Evolutionary conservation across 1,140 invertebrate species (phyloP).

Genomic region (Zeugodacus cucurbitae): DNA sequence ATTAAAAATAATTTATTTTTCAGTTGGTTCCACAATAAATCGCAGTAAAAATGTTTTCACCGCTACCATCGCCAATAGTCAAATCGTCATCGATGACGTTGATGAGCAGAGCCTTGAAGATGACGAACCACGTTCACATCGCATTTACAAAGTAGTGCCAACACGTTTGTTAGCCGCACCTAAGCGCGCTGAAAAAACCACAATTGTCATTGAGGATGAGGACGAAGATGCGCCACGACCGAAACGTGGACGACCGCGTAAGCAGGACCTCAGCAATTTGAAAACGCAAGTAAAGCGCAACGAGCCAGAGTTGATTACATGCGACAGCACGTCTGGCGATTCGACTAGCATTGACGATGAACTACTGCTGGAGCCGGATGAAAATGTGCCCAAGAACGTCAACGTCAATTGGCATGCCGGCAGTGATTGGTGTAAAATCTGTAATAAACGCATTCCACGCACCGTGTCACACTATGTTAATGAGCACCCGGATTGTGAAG

Average conservation of each 20-base stretch:
- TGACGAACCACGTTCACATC: constrained; percentile 41
- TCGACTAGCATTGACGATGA: constrained; percentile 26
- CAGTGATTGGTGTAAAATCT: constrained; percentile 40
- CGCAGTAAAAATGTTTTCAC: not conserved
- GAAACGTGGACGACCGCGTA: not conserved
- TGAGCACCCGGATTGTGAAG: constrained; percentile 41
- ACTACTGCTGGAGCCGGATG: not conserved
- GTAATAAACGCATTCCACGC: constrained; percentile 27
- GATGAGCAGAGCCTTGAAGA: constrained; percentile 35
- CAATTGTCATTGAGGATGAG: not conserved
- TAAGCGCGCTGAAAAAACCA: not conserved
- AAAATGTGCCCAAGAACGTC: constrained; percentile 29
- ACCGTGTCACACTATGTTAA: constrained; percentile 45
- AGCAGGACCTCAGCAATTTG: not conserved
- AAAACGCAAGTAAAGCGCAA: not conserved
- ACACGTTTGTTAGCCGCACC: not conserved
- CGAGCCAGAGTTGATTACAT: not conserved
- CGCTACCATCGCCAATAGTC: not conserved
- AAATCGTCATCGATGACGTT: constrained; percentile 22
- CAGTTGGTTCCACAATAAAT: not conserved
- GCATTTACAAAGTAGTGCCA: constrained; percentile 40
- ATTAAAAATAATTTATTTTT: not conserved
- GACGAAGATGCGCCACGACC: not conserved
- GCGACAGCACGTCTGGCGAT: constrained; percentile 11
- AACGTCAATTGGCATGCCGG: not conserved